These are phyloP conservation scores for Progne subis DNA, from an alignment of 2,113 vertebrate genomes.

Conservation along the genomic window DNA sequence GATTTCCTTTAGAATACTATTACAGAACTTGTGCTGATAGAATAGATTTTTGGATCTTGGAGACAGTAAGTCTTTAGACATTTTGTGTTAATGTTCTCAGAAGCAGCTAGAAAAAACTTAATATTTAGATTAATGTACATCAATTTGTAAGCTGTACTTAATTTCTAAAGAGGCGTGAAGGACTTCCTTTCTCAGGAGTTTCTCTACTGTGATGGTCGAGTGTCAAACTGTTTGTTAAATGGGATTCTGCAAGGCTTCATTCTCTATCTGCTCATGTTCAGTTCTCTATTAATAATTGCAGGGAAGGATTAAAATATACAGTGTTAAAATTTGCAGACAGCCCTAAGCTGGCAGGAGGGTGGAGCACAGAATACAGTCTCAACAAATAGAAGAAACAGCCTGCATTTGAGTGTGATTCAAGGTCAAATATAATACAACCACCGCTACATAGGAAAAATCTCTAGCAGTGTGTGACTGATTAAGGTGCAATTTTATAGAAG, in stretches of 20 bases:
- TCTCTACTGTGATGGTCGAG: background rate
- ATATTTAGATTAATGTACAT: background rate
- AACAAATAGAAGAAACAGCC: background rate
- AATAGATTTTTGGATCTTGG: background rate
- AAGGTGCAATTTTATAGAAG: background rate
- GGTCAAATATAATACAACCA: background rate
- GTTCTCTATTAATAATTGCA: constrained; percentile 9
- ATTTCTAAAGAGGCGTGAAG: background rate
- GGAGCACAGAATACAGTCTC: background rate
- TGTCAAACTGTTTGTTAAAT: constrained; percentile 4
- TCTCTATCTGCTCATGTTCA: background rate
- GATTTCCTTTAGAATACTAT: background rate
- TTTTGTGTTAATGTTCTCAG: background rate
- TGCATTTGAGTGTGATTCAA: background rate
- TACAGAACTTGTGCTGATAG: background rate
- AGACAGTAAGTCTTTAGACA: background rate
- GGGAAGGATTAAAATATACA: constrained; percentile 6
- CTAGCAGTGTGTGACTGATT: background rate
- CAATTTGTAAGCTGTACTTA: background rate
- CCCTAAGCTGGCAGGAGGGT: background rate
- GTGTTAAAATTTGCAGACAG: background rate
- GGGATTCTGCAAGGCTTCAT: background rate
- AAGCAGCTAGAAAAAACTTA: background rate
- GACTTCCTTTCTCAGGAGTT: background rate
- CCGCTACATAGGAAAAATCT: background rate